Conservation (phyloP, 2,797 vertebrate species). For the Manis crassicaudata region DNA sequence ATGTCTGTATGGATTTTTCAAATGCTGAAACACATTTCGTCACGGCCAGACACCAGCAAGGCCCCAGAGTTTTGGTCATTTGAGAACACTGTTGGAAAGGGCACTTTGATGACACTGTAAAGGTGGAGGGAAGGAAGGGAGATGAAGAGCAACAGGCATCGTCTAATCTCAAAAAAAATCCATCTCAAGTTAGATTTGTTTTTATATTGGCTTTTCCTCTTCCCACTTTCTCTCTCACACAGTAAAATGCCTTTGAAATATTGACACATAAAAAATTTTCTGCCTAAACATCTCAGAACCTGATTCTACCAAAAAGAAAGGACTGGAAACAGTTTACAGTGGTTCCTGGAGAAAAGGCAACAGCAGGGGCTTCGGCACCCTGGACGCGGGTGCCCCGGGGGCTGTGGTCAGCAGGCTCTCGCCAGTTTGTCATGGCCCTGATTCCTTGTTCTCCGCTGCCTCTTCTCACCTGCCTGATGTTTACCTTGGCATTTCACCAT, state of each 20-base stretch:
- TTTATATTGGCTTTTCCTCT: conserved; percentile 67
- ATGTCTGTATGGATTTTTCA: conserved; percentile 27
- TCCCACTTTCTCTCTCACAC: conserved; percentile 26
- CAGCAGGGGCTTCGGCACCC: neutral
- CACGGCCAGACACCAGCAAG: conserved; percentile 59
- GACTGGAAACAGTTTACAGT: neutral
- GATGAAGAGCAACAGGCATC: conserved; percentile 55
- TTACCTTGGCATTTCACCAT: neutral
- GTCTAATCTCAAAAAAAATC: conserved; percentile 72
- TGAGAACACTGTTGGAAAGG: conserved; percentile 74
- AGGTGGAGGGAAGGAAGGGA: conserved; percentile 59
- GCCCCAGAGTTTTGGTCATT: conserved; percentile 67
- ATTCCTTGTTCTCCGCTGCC: neutral
- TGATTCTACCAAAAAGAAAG: conserved; percentile 46
- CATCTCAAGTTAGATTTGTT: conserved; percentile 69
- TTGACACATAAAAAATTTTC: conserved; percentile 73
- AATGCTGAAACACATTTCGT: conserved; percentile 59
- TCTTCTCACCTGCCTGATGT: conserved; percentile 25
- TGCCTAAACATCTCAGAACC: conserved; percentile 67
- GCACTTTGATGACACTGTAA: conserved; percentile 71
- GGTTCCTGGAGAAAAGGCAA: neutral
- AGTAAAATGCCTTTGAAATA: conserved; percentile 65
- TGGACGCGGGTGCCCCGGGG: accelerated
- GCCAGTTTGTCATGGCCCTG: neutral
- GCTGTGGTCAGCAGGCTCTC: accelerated